Evolutionary conservation across 2,888 invertebrate species (phyloP), one percentile per base, ranked within the genome.

Genomic region (Pantelozetes paolii): DNA sequence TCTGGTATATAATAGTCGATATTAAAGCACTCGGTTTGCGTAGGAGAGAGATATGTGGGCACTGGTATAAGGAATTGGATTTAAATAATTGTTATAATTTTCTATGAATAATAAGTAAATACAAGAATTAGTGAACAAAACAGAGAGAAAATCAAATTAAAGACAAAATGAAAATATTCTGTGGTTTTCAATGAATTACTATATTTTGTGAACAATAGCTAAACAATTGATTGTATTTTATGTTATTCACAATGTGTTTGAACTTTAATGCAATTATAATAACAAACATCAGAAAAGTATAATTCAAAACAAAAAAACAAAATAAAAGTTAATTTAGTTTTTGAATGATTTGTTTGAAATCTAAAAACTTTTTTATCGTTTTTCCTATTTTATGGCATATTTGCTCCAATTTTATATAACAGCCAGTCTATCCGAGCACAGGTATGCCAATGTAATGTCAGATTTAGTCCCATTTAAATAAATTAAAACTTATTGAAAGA

Each of bases 21-120:
- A 85, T 94, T 94, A 84, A 90, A 91, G 85, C 94, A 95, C 84
- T 94, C 92, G 18, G 94, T 94, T 84, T 95, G 94, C 79, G 94
- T 92, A 5, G 94, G 94, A 18, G 82, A 82, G 73, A 81, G 78
- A 77, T 82, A 82, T 32, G 80, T 77, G 9, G 78, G 78, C 77
- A 79, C 81, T 80, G 76, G 11, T 8, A 28, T 28, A 5, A n/a
- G 13, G 30, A 9, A 36, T 36, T 36, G 9, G 9, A 36, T 8
- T 5, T 36, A 36, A 36, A 36, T 62, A 26, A 62, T 62, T 26
- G n/a, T 62, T 62, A 62, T 26, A 36, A 62, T 62, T 9, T 26
- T 26, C 6, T 62, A n/a, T 9, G 15, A 26, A 59, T 18, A 30
- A 59, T 6, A 59, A 59, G 2, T 28, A 18, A 59, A 23, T 59